Evolutionary conservation across 2,888 invertebrate genomes (phyloP), one percentile per base, ranked within the genome.

Genomic region (Lathronympha strigana): DNA sequence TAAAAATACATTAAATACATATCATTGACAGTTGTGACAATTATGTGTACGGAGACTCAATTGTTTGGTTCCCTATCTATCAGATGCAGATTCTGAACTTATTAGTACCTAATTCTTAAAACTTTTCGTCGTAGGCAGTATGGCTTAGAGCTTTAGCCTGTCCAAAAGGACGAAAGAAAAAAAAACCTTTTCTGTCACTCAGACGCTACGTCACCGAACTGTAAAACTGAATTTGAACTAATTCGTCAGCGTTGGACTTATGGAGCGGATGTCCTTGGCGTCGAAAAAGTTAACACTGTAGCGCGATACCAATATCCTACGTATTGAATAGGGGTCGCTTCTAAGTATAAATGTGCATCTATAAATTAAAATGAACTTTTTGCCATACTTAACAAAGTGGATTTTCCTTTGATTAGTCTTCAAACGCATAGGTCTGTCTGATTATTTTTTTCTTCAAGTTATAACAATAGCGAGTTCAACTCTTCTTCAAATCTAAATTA

Each of bases 11-110:
- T 21, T 21, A 23, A 23, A 61, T 61, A 45, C 43, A 53, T 54
- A 62, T 49, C 17, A 15, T 62, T 45, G 25, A 38, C 31, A 31
- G 25, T 57, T 57, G 49, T 63, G 63, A 51, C 50, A 51, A 57
- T 43, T 58, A 57, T 50, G 38, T 28, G 31, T 21, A 63, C 2
- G 40, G 57, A 57, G 50, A 63, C 57, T 63, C 57, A 45, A 31
- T 45, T 43, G 40, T 45, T 45, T 43, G 40, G 15, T 55, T 25
- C n/a, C 21, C 28, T 28, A 17, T 9, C 15, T 36, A n/a, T 6
- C 15, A 31, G 51, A 15, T 6, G 33, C n/a, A 36, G 11, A 36
- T 33, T 33, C 19, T 19, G n/a, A 33, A 33, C 17, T 11, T 15
- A 17, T 50, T 33, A 53, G 15, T 17, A 15, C 13, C n/a, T 47